phyloP scores from a whole-genome alignment of 1,140 invertebrate genomes.

The Centruroides vittatus region DNA sequence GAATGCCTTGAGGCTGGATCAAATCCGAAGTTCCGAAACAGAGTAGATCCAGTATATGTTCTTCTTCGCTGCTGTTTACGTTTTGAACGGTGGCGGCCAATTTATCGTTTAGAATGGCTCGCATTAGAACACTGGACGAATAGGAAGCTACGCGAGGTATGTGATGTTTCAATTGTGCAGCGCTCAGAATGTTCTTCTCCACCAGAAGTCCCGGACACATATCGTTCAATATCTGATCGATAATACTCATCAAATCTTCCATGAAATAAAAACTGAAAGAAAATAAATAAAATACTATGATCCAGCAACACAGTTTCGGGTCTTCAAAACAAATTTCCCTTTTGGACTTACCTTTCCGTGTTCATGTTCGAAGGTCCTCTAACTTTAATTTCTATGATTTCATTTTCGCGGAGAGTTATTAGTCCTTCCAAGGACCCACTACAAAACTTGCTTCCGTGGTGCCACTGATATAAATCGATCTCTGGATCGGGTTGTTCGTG shows the following conservation, averaged over 20 bases:
- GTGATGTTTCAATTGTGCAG: conserved; percentile 41
- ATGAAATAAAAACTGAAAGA: conserved; percentile 47
- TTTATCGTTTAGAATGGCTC: conserved; percentile 36
- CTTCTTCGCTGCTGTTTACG: conserved; percentile 40
- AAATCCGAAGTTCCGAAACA: conserved; percentile 46
- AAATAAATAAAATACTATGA: not conserved
- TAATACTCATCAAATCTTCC: conserved; percentile 53
- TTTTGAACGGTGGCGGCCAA: conserved; percentile 35
- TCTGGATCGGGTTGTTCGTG: conserved; percentile 39
- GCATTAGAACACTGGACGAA: conserved; percentile 43
- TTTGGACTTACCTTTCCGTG: conserved; percentile 30
- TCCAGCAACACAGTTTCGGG: too few species aligned
- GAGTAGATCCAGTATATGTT: conserved; percentile 50
- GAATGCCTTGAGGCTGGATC: conserved; percentile 22
- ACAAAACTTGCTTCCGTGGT: conserved; percentile 58
- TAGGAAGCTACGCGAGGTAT: conserved; percentile 40
- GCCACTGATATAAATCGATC: conserved; percentile 63
- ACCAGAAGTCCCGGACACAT: conserved; percentile 50
- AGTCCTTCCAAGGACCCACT: conserved; percentile 54
- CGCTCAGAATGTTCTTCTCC: conserved; percentile 48
- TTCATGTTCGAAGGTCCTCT: conserved; percentile 46
- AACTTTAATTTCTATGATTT: conserved; percentile 55
- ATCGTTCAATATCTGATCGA: conserved; percentile 44
- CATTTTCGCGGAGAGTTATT: conserved; percentile 47
- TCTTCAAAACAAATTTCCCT: too few species aligned